These are phyloP conservation scores for Aphidius ervi DNA, from an alignment of 1,140 invertebrate species.

Conservation along the genomic window DNA sequence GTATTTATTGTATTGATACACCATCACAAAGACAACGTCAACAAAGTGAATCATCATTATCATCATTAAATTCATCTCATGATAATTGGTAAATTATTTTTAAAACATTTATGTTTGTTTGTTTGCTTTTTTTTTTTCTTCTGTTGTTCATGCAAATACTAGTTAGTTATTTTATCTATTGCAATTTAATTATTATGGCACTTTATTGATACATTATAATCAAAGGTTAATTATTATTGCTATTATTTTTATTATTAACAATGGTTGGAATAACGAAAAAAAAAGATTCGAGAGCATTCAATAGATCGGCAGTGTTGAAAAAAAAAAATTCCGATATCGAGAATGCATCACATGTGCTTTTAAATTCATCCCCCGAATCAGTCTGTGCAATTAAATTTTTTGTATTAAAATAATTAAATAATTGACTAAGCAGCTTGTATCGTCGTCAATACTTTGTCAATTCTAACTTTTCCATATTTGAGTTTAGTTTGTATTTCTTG, in stretches of 20 bases:
- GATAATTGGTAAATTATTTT: constrained; percentile 29
- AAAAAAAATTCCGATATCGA: neutral
- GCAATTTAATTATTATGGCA: neutral
- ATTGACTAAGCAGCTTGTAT: constrained; percentile 18
- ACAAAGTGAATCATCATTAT: constrained; percentile 26
- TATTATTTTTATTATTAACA: too few species aligned
- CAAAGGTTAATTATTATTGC: too few species aligned
- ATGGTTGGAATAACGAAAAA: too few species aligned
- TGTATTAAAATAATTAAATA: neutral
- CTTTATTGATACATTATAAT: too few species aligned
- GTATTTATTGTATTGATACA: constrained; percentile 29
- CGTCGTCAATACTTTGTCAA: constrained; percentile 4
- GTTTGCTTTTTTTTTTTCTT: neutral
- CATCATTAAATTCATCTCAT: constrained; percentile 24
- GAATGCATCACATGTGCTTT: neutral
- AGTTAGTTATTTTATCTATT: too few species aligned
- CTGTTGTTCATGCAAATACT: neutral
- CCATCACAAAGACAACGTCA: constrained; percentile 25
- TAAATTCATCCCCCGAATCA: constrained; percentile 11
- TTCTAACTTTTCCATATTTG: constrained; percentile 23
- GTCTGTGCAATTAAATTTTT: constrained; percentile 17
- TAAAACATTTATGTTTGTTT: neutral
- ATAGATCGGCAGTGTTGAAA: too few species aligned
- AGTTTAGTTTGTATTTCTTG: constrained; percentile 69
- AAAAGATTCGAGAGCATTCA: too few species aligned